These are phyloP conservation scores for Ostrea edulis DNA, from an alignment of 1,140 invertebrate species.

Conservation along the genomic window DNA sequence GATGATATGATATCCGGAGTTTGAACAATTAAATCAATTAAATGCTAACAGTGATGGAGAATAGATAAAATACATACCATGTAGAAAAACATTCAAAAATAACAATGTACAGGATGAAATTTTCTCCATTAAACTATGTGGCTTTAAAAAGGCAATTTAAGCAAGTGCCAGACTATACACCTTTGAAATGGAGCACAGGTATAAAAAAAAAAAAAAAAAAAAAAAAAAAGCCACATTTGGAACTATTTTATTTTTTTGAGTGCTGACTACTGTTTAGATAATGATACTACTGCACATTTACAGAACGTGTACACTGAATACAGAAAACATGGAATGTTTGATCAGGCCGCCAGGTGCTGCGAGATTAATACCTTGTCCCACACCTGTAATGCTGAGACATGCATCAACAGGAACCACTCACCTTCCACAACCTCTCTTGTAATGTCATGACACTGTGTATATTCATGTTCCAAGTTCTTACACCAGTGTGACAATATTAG, in stretches of 20 bases:
- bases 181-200: neutral
- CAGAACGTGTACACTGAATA: constrained; percentile 8
- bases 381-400: neutral
- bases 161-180: neutral
- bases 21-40: neutral
- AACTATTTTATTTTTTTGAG: neutral
- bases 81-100: neutral
- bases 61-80: neutral
- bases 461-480: neutral
- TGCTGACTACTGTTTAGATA: neutral
- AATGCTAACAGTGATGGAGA: neutral
- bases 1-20: neutral
- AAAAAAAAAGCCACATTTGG: neutral
- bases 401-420: neutral
- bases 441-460: neutral
- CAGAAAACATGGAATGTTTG: neutral
- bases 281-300: constrained; percentile 1
- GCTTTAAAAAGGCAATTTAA: neutral
- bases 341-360: neutral
- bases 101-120: neutral
- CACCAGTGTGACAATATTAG: neutral
- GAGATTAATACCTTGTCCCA: neutral
- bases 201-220: neutral
- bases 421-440: neutral
- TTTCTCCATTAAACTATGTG: neutral